Evolutionary conservation across 2,888 invertebrate genomes (phyloP).

Genomic region (Apomyelois bistriatella): DNA sequence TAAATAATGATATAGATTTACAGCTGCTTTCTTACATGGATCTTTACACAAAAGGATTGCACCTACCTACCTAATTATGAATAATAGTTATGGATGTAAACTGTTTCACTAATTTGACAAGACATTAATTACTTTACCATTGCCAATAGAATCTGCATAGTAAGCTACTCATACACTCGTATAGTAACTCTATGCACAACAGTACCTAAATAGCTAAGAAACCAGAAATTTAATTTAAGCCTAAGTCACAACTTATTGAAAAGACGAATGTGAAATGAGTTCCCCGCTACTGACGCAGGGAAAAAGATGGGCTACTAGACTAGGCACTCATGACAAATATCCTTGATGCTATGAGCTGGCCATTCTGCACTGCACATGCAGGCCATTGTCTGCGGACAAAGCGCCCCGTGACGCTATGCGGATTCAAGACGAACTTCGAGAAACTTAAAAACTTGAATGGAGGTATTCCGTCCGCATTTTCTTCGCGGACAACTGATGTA

Average conservation of each 20-base stretch:
- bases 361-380: conserved; percentile 62
- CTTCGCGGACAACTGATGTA: conserved; percentile 35
- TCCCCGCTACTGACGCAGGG: conserved; percentile 21
- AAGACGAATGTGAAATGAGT: conserved; percentile 39
- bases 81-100: no score
- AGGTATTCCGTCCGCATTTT: conserved; percentile 59
- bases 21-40: no score
- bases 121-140: no score
- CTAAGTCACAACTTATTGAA: conserved; percentile 30
- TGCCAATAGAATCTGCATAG: no score
- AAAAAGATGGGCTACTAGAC: conserved; percentile 26
- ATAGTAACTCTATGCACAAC: no score
- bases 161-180: no score
- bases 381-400: conserved; percentile 68
- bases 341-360: conserved; percentile 51
- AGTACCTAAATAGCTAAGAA: not conserved
- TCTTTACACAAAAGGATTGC: no score
- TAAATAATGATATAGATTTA: no score
- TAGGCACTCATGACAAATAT: conserved; percentile 51
- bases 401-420: conserved; percentile 56
- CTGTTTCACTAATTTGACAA: no score
- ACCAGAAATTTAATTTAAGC: no score
- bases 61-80: no score
- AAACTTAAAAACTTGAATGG: conserved; percentile 69
- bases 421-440: conserved; percentile 58